These are phyloP conservation scores for Rhinopomastus cyanomelas DNA, from an alignment of 2,113 vertebrate genomes.

Conservation along the genomic window DNA sequence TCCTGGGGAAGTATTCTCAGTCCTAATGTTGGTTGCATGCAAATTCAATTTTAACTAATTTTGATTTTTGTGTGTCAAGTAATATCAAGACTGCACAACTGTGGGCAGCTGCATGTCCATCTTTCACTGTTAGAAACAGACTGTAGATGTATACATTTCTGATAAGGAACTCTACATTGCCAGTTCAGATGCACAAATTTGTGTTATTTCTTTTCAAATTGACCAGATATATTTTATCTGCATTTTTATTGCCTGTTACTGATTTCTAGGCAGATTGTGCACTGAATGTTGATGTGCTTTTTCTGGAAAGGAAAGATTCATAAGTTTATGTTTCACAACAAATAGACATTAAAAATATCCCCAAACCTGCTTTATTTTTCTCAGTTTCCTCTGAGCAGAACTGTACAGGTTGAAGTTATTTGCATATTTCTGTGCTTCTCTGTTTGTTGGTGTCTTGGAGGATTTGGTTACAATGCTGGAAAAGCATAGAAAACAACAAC, in stretches of 20 bases:
- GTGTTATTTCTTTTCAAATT: not conserved
- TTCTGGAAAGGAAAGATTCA: not conserved
- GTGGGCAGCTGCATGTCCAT: not conserved
- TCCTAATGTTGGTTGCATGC: not conserved
- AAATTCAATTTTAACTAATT: not conserved
- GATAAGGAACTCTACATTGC: not conserved
- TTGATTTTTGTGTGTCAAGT: not conserved
- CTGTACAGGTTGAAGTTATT: not conserved
- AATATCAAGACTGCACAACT: not conserved
- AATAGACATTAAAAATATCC: not conserved
- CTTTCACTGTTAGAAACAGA: not conserved
- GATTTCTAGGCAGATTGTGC: not conserved
- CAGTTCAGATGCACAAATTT: not conserved
- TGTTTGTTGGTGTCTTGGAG: not conserved
- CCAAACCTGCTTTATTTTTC: not conserved
- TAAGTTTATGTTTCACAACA: not conserved
- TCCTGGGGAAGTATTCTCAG: not conserved
- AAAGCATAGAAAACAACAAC: not conserved
- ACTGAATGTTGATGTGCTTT: not conserved
- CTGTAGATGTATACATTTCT: not conserved
- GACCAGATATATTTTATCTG: not conserved
- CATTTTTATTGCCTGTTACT: not conserved
- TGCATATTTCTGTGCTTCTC: not conserved
- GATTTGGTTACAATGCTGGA: not conserved
- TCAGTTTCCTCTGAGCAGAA: not conserved